Base-by-base conservation (phyloP, 2,888 invertebrate genomes). In the Ametastegia equiseti region DNA sequence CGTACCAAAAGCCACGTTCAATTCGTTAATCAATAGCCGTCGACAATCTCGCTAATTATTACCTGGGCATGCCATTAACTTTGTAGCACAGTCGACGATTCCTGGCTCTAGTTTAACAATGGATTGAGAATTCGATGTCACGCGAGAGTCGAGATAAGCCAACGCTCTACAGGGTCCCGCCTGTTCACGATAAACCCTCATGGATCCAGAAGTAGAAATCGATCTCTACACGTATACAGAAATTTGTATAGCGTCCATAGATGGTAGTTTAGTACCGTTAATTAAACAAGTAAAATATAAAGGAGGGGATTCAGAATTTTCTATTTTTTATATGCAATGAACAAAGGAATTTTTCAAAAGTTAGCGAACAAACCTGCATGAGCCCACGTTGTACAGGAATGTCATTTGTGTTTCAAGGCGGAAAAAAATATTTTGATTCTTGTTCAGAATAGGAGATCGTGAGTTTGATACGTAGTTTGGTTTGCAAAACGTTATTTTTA, bases 41-140 rank as follows among this genome's bases (percentile, higher is more conserved):
- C 30, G 50, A 54, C 50, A 75, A 54, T 75, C 75, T 75, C 33
- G 30, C 54, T 50, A 75, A 50, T 54, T 50, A 75, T 54, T 54
- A 75, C 50, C 75, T 23, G 13, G 75, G 36, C 54, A 19, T 75
- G 75, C 75, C 33, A 75, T 75, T 75, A 75, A 75, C 75, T 75
- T 75, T 54, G 50, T 54, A 23, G 50, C 50, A 36, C 50, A 75
- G 75, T 75, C 36, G 54, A 75, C 75, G 75, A 75, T 36, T 75
- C 36, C 54, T 54, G 19, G 75, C n/a, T 75, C 36, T 75, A 75
- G 36, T 75, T 54, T 75, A 75, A 75, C 75, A 75, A 75, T 30
- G 36, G 75, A 75, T 75, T 75, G 54, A 75, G 75, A 54, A 75
- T 54, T 75, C 54, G 33, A 50, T 54, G 75, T 75, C 75, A 75